A percentile compares a stretch with the other conserved stretches of the same genome.
Evolutionary conservation across 2,797 vertebrate species (phyloP).

Genomic region (Crocidura indochinensis): DNA sequence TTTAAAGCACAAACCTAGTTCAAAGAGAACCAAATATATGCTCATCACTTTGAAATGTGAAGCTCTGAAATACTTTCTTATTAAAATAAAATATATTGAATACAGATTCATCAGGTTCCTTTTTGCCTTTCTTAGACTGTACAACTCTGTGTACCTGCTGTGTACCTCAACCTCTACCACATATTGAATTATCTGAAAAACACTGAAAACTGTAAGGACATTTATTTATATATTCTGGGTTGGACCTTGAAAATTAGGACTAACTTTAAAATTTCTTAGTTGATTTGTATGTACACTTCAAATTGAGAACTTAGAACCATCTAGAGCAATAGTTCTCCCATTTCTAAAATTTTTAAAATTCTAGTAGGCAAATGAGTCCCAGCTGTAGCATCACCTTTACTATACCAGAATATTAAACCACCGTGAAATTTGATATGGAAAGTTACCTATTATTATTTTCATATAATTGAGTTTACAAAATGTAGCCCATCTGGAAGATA

Average conservation of each 20-base stretch:
- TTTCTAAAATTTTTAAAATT: no score
- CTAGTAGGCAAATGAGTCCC: no score
- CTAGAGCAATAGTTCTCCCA: background rate
- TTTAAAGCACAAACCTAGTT: background rate
- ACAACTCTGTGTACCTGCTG: background rate
- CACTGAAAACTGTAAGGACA: background rate
- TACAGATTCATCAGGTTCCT: background rate
- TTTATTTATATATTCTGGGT: background rate
- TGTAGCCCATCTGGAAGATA: background rate
- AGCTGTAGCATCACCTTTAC: background rate
- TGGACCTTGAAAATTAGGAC: background rate
- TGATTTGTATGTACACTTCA: background rate
- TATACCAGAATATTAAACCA: background rate
- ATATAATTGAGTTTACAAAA: slow-evolving; percentile 35
- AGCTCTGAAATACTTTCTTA: slow-evolving; percentile 18
- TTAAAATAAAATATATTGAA: background rate
- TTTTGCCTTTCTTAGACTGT: slow-evolving; percentile 8
- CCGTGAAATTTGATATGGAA: background rate
- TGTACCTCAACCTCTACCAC: background rate
- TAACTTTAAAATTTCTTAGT: background rate
- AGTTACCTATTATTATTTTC: background rate
- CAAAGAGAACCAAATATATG: background rate
- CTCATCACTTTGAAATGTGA: background rate
- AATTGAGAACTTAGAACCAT: background rate
- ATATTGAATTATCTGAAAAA: background rate